A percentile compares a stretch with the other conserved stretches of the same genome.
These are phyloP conservation scores for Sciaenops ocellatus DNA, from an alignment of 2,797 vertebrate species.

Conservation along the genomic window DNA sequence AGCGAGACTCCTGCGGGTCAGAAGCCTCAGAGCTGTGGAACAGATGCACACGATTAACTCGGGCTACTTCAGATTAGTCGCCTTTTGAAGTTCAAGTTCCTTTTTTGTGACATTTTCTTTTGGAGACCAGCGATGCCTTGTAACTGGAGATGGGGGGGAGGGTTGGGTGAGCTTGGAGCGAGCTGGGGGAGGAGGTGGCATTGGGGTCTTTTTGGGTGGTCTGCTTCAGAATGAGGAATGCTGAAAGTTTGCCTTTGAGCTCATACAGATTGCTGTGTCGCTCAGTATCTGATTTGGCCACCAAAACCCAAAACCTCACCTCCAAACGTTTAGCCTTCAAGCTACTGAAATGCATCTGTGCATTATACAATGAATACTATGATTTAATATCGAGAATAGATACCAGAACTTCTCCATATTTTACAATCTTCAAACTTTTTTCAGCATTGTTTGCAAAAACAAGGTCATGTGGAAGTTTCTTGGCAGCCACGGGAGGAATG, in stretches of 20 bases:
- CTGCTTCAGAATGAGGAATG: slow-evolving; percentile 69
- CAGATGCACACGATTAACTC: slow-evolving; percentile 84
- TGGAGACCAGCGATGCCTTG: slow-evolving; percentile 68
- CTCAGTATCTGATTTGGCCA: slow-evolving; percentile 63
- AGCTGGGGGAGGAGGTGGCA: neutral
- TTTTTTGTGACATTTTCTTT: slow-evolving; percentile 82
- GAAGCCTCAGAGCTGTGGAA: slow-evolving; percentile 53
- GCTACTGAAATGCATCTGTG: neutral
- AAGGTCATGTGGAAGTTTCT: neutral
- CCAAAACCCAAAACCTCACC: slow-evolving; percentile 25
- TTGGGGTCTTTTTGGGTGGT: slow-evolving; percentile 82
- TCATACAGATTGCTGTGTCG: slow-evolving; percentile 66
- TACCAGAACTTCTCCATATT: neutral
- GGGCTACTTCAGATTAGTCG: slow-evolving; percentile 78
- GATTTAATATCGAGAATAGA: neutral
- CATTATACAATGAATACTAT: neutral
- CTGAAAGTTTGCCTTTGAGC: slow-evolving; percentile 72
- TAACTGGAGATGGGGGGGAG: slow-evolving; percentile 71
- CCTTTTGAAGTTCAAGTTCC: slow-evolving; percentile 84
- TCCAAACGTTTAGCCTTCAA: slow-evolving; percentile 7
- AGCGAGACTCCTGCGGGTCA: slow-evolving; percentile 50
- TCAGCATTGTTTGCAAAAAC: neutral
- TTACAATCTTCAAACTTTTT: neutral
- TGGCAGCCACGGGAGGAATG: neutral
- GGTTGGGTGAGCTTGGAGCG: slow-evolving; percentile 21